A percentile compares a stretch with the other conserved stretches of the same genome.
These are phyloP conservation scores for Schizaphis graminum DNA, from an alignment of 2,888 invertebrate species.

Conservation along the genomic window DNA sequence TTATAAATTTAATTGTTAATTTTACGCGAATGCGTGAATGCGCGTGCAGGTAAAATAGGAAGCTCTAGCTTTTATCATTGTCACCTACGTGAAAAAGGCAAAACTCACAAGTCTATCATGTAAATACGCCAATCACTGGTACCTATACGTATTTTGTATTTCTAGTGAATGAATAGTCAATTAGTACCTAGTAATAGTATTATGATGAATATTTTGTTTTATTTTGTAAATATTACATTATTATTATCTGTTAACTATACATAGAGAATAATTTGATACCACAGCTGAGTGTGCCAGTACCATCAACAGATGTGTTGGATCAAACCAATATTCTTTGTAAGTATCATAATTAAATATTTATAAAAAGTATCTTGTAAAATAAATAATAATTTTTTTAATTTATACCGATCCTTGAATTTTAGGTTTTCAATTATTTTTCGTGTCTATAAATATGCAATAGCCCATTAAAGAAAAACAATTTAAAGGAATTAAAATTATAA, in stretches of 20 bases:
- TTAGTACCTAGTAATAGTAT: background rate
- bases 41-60: too few species aligned
- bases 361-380: background rate
- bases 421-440: background rate
- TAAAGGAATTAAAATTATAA: too few species aligned
- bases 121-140: background rate
- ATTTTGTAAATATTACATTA: background rate
- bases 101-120: background rate
- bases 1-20: too few species aligned
- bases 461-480: too few species aligned
- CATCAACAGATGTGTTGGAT: background rate
- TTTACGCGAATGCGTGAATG: too few species aligned
- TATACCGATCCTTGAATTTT: background rate
- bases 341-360: background rate
- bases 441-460: too few species aligned
- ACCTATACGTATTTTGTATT: background rate
- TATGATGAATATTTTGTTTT: background rate
- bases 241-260: background rate
- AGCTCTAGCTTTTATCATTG: background rate
- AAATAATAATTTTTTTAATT: background rate
- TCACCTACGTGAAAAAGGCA: background rate
- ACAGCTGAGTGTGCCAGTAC: background rate
- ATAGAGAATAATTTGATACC: background rate
- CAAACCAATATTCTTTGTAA: background rate
- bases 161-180: background rate